Conservation (phyloP, 2,888 invertebrate species). For the Pachliopta kotzebuea region DNA sequence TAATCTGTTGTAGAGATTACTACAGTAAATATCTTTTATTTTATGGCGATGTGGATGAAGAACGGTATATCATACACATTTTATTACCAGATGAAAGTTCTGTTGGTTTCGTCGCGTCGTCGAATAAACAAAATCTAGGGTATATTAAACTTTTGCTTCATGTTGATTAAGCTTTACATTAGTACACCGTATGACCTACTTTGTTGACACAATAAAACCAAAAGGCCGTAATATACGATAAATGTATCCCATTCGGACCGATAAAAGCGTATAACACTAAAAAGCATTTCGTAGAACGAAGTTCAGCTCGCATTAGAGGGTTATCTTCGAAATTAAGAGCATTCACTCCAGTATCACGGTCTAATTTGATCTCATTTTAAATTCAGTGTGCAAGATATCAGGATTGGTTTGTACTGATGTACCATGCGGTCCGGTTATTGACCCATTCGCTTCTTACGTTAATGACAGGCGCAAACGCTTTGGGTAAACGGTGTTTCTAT, state of each 20-base stretch:
- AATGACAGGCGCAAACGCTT: conserved; percentile 69
- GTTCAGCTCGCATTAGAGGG: conserved; percentile 66
- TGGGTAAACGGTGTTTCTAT: conserved; percentile 59
- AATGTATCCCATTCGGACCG: conserved; percentile 28
- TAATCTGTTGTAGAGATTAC: too few species aligned
- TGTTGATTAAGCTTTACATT: background rate
- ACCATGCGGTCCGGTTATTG: conserved; percentile 65
- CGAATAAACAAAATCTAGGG: too few species aligned
- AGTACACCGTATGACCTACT: conserved; percentile 7
- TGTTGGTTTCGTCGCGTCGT: too few species aligned
- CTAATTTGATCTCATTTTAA: conserved; percentile 68
- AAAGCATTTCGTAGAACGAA: conserved; percentile 51
- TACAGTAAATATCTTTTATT: too few species aligned
- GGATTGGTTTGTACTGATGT: conserved; percentile 40
- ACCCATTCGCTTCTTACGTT: conserved; percentile 55
- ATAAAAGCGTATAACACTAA: conserved; percentile 44
- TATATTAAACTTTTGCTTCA: too few species aligned
- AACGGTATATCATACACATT: too few species aligned
- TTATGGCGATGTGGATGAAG: too few species aligned
- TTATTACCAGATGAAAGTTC: too few species aligned
- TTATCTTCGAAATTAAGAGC: conserved; percentile 72
- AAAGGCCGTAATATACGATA: conserved; percentile 18
- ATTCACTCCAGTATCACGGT: conserved; percentile 56
- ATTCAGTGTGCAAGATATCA: conserved; percentile 51
- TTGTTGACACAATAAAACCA: conserved; percentile 20